These are phyloP conservation scores for Diorhabda elongata DNA, from an alignment of 1,140 invertebrate species.

Conservation along the genomic window DNA sequence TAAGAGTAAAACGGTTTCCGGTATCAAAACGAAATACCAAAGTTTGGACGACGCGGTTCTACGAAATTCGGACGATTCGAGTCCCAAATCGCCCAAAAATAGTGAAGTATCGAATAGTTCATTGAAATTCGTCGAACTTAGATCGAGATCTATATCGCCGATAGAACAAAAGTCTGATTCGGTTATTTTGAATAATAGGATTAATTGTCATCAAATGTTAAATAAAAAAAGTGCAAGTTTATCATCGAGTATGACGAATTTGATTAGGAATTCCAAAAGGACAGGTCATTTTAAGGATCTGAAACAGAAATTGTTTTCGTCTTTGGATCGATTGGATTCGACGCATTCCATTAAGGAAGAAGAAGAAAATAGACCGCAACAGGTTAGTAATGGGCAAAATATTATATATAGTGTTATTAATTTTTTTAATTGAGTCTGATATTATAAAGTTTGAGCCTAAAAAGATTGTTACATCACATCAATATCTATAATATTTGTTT, in stretches of 20 bases:
- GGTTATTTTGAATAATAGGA: constrained; percentile 38
- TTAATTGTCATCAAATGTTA: constrained; percentile 37
- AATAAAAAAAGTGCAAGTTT: constrained; percentile 36
- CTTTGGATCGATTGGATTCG: constrained; percentile 52
- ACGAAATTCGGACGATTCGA: constrained; percentile 35
- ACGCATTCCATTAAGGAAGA: constrained; percentile 40
- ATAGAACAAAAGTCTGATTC: constrained; percentile 45
- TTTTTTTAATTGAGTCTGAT: too few relatives aligned
- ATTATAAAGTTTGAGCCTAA: too few relatives aligned
- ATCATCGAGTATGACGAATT: constrained; percentile 45
- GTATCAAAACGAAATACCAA: constrained; percentile 52
- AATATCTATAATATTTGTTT: too few relatives aligned
- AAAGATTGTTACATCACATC: too few relatives aligned
- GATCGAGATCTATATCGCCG: constrained; percentile 42
- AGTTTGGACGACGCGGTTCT: constrained; percentile 59
- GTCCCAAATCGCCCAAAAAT: constrained; percentile 29
- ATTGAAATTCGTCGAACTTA: constrained; percentile 26
- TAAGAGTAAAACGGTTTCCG: constrained; percentile 44
- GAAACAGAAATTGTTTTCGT: constrained; percentile 54
- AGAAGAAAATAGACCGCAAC: constrained; percentile 37
- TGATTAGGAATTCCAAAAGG: constrained; percentile 42
- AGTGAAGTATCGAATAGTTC: constrained; percentile 15
- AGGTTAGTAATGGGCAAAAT: background rate
- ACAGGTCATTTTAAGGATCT: constrained; percentile 53
- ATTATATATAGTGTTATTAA: too few relatives aligned